Base-by-base conservation (phyloP, 2,113 vertebrate genomes). In the Taurulus bubalis region DNA sequence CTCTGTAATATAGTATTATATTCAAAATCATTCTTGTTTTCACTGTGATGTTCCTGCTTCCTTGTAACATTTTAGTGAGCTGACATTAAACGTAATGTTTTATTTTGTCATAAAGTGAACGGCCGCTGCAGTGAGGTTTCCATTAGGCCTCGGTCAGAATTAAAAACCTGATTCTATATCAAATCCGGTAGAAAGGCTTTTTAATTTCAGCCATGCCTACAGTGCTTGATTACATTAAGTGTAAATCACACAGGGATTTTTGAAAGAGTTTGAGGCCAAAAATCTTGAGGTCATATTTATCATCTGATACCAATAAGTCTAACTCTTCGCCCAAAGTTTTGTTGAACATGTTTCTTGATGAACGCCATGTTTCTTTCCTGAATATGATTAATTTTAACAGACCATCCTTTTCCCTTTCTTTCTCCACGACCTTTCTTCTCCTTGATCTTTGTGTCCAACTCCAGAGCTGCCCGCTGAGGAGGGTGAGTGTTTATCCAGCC, bases 381-480 rank as follows among this genome's bases (percentile, higher is more conserved):
- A 34, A 45, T 4, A 1, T 24, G 30, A 36, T 34, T 66, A 8
- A 18, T 45, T 65, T 24, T 10, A 51, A 55, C 77, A 62, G 79
- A 89, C 28, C 8, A 2, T 45, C 22, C 20, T 71, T 69, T 67
- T 40, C 56, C 49, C 56, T 87, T 78, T 87, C 42, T 86, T 30
- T 70, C n/a, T 73, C 15, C 42, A 7, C 34, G 24, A 22, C 26
- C 24, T 22, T 56, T 47, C 58, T 24, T 59, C 42, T 75, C 63
- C 42, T 51, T 55, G 34, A 55, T 64, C 53, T 77, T 51, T 67
- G 68, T 72, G 49, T 36, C 38, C 26, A 30, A 42, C 82, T 53
- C n/a, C 89, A 96, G 95, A 95, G 91, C 90, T 96, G 78, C 95
- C 95, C 3, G 95, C 95, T 90, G 95, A 96, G 85, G 94, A 95